Percentiles rank a stretch among this genome's conserved stretches.
These are phyloP conservation scores for Serranus cabrilla DNA, from an alignment of 2,797 vertebrate species.

Conservation along the genomic window DNA sequence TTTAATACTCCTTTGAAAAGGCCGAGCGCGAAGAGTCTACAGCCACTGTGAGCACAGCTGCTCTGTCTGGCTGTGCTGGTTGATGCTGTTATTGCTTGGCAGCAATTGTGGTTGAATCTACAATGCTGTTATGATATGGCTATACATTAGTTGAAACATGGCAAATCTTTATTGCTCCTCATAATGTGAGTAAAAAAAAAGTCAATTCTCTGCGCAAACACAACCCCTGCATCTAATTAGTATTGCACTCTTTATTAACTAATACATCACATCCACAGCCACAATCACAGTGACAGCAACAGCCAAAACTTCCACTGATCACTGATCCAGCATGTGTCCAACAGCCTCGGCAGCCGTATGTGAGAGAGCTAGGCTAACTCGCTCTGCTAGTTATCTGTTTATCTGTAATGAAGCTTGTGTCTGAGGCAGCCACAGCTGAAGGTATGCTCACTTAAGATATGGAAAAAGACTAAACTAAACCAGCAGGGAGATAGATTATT, in stretches of 20 bases:
- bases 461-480: not conserved
- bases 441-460: not conserved
- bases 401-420: not conserved
- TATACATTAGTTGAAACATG: too few relatives aligned
- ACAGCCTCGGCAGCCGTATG: not conserved
- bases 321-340: not conserved
- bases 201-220: not conserved
- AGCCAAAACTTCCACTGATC: not conserved
- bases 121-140: too few relatives aligned
- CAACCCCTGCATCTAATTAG: constrained; percentile 8
- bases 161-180: not conserved
- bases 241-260: not conserved
- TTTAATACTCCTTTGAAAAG: not conserved
- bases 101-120: not conserved
- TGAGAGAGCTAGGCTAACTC: not conserved
- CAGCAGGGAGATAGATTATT: not conserved
- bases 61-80: constrained; percentile 1
- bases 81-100: not conserved
- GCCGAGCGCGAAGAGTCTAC: not conserved
- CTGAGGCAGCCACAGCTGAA: constrained; percentile 4
- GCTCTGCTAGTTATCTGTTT: not conserved
- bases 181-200: constrained; percentile 2
- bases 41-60: not conserved
- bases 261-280: not conserved
- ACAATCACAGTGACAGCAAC: not conserved